Evolutionary conservation across 2,113 vertebrate species (phyloP).

Genomic region (Neotragus moschatus): DNA sequence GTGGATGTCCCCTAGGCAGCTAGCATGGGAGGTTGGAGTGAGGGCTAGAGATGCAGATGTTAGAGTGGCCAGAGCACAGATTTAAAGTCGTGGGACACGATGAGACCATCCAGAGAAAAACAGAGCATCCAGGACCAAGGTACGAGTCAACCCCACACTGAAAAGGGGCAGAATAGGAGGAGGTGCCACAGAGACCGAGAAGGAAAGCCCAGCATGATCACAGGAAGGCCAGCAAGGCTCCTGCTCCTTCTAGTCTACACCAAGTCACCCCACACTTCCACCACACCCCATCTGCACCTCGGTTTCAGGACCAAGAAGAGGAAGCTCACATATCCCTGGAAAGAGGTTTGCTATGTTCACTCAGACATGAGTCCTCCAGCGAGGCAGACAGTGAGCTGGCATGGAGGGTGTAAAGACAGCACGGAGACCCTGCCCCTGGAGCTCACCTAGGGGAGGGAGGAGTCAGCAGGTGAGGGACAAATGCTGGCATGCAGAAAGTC

Average conservation of each 20-base stretch:
- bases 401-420: accelerated
- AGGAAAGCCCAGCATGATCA: neutral
- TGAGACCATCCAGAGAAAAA: too few relatives aligned
- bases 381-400: neutral
- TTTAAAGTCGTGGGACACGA: neutral
- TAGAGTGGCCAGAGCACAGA: neutral
- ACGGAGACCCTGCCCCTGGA: neutral
- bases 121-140: neutral
- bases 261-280: neutral
- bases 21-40: neutral
- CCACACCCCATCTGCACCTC: neutral
- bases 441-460: neutral
- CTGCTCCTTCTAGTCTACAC: neutral
- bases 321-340: neutral
- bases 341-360: neutral
- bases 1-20: neutral
- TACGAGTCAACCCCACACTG: too few relatives aligned
- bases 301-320: neutral
- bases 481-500: neutral
- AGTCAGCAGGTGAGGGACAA: neutral
- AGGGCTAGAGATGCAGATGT: neutral
- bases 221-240: too few relatives aligned
- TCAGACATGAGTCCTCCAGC: neutral
- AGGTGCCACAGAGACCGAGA: neutral
- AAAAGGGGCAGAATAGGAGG: too few relatives aligned